phyloP scores from a whole-genome alignment of 2,797 vertebrate species.

The Cygnus olor region DNA sequence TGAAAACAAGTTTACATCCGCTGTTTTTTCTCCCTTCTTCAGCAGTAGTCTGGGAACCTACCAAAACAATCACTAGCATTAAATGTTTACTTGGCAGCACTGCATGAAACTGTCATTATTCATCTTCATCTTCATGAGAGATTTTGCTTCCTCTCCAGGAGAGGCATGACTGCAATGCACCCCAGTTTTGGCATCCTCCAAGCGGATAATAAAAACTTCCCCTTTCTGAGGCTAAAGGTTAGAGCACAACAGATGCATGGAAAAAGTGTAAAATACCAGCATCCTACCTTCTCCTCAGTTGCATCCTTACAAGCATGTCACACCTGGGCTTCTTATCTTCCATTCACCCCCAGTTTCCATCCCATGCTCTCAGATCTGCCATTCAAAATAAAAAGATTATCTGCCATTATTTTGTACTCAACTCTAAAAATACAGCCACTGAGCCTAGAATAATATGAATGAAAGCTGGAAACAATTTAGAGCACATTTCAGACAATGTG shows the following conservation, averaged over 20 bases:
- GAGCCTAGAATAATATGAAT: neutral
- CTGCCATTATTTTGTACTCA: neutral
- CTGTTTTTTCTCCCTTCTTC: neutral
- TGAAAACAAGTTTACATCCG: neutral
- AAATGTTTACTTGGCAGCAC: neutral
- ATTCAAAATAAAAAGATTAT: neutral
- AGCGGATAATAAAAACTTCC: neutral
- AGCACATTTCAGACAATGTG: neutral
- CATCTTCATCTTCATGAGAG: neutral
- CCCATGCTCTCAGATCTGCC: neutral
- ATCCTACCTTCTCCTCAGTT: neutral
- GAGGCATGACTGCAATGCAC: neutral
- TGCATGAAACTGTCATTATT: neutral
- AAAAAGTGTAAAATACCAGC: neutral
- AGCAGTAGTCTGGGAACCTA: neutral
- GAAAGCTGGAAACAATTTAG: constrained; percentile 40
- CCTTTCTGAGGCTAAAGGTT: neutral
- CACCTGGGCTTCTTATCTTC: neutral
- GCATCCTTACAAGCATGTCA: neutral
- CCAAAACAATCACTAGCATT: neutral
- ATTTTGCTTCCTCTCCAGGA: neutral
- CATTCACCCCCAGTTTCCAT: neutral
- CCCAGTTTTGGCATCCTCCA: neutral
- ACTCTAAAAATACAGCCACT: neutral
- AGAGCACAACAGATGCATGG: neutral